These are phyloP conservation scores for Amiota minor DNA, from an alignment of 2,888 invertebrate genomes.

Conservation along the genomic window DNA sequence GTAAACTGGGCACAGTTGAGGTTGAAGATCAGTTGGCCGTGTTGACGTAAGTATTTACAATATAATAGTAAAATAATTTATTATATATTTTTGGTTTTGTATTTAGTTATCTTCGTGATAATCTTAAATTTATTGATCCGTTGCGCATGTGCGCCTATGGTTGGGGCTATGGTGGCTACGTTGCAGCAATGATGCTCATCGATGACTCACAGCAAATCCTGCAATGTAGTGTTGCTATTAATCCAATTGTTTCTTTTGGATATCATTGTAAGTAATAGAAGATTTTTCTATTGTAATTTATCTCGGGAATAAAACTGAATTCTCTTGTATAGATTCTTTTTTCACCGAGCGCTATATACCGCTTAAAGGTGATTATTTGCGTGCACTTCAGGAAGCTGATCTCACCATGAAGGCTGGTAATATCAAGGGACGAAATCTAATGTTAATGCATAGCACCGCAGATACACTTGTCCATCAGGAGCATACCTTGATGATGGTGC, in stretches of 20 bases:
- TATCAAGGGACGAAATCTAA: constrained; percentile 79
- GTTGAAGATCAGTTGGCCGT: constrained; percentile 85
- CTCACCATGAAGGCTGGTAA: constrained; percentile 86
- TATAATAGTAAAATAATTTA: too few species aligned
- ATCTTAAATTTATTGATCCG: constrained; percentile 87
- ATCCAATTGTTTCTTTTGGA: constrained; percentile 89
- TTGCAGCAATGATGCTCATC: constrained; percentile 85
- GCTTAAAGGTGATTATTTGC: constrained; percentile 80
- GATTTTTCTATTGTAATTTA: not conserved
- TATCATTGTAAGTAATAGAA: constrained; percentile 80
- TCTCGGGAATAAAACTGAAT: not conserved
- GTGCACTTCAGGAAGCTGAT: constrained; percentile 84
- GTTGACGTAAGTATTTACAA: constrained; percentile 75
- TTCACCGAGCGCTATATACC: constrained; percentile 94
- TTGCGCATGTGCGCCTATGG: constrained; percentile 89
- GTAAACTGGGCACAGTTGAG: constrained; percentile 82
- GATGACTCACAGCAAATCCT: constrained; percentile 84
- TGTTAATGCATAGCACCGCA: constrained; percentile 87
- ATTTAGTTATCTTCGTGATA: constrained; percentile 82
- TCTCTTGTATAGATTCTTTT: constrained; percentile 80
- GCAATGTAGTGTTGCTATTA: constrained; percentile 88
- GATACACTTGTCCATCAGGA: constrained; percentile 90
- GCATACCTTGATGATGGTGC: constrained; percentile 88
- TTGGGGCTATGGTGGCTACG: constrained; percentile 89
- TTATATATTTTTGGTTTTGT: too few species aligned